These are phyloP conservation scores for Piezodorus guildinii DNA, from an alignment of 1,140 invertebrate genomes.

Conservation along the genomic window DNA sequence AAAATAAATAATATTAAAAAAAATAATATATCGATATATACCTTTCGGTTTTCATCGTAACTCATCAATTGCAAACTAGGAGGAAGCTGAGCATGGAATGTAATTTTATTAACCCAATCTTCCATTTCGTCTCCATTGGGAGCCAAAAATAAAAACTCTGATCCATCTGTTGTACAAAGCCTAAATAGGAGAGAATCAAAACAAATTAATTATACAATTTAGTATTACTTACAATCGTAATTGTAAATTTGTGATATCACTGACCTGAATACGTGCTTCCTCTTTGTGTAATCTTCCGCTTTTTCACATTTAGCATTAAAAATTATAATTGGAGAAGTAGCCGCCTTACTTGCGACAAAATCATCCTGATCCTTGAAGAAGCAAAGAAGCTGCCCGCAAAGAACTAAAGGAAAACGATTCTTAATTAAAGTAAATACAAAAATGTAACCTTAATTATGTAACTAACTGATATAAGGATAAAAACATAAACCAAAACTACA, in stretches of 20 bases:
- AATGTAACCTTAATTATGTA: too few relatives aligned
- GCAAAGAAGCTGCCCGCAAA: constrained; percentile 91
- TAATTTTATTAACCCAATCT: constrained; percentile 90
- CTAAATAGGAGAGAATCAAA: constrained; percentile 34
- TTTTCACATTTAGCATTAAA: constrained; percentile 71
- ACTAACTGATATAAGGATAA: too few relatives aligned
- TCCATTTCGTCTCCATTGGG: constrained; percentile 60
- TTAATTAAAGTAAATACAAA: constrained; percentile 1
- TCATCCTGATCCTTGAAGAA: constrained; percentile 95
- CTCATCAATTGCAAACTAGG: constrained; percentile 78
- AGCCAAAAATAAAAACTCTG: constrained; percentile 83
- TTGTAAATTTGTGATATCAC: background rate
- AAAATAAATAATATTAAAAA: background rate
- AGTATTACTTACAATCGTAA: background rate
- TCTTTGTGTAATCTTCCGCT: constrained; percentile 88
- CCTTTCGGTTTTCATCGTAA: constrained; percentile 52
- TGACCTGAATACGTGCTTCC: constrained; percentile 77
- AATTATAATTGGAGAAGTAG: constrained; percentile 79
- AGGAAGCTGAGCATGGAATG: constrained; percentile 83
- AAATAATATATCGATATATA: constrained; percentile 24
- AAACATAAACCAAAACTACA: too few relatives aligned
- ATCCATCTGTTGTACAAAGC: constrained; percentile 75
- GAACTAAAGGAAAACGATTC: constrained; percentile 39
- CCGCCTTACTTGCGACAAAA: constrained; percentile 76
- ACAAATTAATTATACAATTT: background rate